Evolutionary conservation across 2,797 vertebrate genomes (phyloP), one percentile per base, ranked within the genome.

Genomic region (Thalassophryne amazonica): DNA sequence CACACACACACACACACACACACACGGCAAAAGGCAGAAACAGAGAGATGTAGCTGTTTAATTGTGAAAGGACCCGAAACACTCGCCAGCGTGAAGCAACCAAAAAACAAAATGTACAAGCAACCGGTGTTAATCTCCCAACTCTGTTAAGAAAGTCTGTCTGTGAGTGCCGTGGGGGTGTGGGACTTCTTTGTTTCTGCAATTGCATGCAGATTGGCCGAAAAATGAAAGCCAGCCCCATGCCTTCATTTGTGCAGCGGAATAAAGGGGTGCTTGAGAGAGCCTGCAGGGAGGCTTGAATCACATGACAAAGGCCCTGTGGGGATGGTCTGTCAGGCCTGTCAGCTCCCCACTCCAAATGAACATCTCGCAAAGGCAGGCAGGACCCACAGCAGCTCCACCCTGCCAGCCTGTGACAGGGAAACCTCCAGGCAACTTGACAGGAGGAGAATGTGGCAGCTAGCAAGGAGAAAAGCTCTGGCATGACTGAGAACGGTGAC

Each of bases 391-490:
- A 91, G 91, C 91, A 58, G 87, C 92, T 91, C 91, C 91, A 86
- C 88, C 89, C 90, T 84, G 61, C 93, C 94, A 93, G 92, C 85
- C 93, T 88, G 92, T 87, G 90, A 64, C 93, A 89, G 93, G 94
- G 93, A 95, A 95, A 94, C 94, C 95, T 95, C 93, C 89, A 91
- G 92, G 93, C 94, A 90, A 90, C 93, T 89, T 97, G 95, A 98
- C 96, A 97, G 95, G 93, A 93, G 91, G 92, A 95, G 91, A 94
- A 94, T 93, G 93, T 95, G 92, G 92, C 90, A 83, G 89, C 88
- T 81, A 91, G 93, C 91, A 89, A 92, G 93, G 93, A 81, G 85
- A 87, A 92, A 89, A 72, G 92, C 91, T 85, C 85, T 92, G 71
- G 89, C 73, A 70, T 89, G 86, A 90, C 91, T 88, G 89, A 90